These are phyloP conservation scores for Gnatocerus cornutus DNA, from an alignment of 2,888 invertebrate genomes.

Conservation along the genomic window DNA sequence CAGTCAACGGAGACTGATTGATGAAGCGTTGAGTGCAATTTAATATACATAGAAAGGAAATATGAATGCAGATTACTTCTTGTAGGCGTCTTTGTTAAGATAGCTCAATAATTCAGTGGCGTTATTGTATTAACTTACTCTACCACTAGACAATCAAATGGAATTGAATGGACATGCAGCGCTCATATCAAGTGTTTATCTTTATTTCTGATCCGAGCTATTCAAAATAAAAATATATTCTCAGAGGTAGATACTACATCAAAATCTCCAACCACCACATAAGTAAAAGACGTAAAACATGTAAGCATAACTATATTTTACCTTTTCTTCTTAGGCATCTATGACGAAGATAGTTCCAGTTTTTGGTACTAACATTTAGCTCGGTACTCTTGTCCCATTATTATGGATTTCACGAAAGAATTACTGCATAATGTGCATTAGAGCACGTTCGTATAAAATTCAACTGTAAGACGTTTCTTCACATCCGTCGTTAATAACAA, in stretches of 20 bases:
- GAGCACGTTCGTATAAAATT: constrained; percentile 40
- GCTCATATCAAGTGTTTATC: no score
- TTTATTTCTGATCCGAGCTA: no score
- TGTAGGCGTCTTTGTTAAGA: constrained; percentile 5
- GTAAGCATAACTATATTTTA: no score
- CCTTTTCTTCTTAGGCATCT: no score
- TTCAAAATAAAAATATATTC: no score
- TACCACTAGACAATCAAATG: neutral
- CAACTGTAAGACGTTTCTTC: constrained; percentile 44
- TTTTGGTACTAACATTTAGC: neutral
- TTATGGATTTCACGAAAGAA: constrained; percentile 43
- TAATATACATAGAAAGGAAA: neutral
- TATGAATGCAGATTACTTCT: neutral
- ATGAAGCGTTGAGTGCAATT: constrained; percentile 2
- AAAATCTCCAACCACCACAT: no score
- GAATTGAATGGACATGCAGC: no score
- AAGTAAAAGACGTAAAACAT: no score
- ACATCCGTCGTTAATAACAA: constrained; percentile 50
- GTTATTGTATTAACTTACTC: neutral
- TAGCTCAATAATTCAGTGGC: neutral
- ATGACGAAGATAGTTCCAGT: neutral
- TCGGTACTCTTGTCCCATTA: constrained; percentile 16
- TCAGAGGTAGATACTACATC: no score
- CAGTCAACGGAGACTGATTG: constrained; percentile 2
- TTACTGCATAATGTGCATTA: constrained; percentile 41